Evolutionary conservation across 2,113 vertebrate species (phyloP).

Genomic region (Engystomops pustulosus): DNA sequence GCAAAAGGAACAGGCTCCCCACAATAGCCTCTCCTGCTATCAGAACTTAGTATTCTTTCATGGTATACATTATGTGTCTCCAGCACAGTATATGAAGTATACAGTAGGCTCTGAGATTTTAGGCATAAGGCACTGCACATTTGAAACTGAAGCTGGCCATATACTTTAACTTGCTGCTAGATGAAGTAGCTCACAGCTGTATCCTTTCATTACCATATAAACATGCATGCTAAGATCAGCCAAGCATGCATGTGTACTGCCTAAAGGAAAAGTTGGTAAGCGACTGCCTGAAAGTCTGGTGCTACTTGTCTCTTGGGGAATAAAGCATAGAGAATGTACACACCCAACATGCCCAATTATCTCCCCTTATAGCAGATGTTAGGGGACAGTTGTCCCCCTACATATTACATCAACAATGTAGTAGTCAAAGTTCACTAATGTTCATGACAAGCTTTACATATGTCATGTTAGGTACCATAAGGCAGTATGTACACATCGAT

Average conservation of each 20-base stretch:
- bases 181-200: not conserved
- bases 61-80: conserved; percentile 13
- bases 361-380: not conserved
- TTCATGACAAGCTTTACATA: not conserved
- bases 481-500: conserved; percentile 43
- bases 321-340: not conserved
- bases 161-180: not conserved
- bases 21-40: not conserved
- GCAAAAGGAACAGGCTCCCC: conserved; percentile 1
- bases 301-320: not conserved
- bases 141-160: not conserved
- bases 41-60: not conserved
- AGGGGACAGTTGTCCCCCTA: not conserved
- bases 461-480: conserved; percentile 17
- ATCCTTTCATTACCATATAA: not conserved
- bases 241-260: not conserved
- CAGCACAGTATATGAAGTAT: conserved; percentile 32
- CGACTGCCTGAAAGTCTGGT: not conserved
- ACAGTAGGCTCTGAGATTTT: conserved; percentile 42
- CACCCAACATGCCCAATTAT: not conserved
- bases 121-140: conserved; percentile 54
- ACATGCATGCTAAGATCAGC: not conserved
- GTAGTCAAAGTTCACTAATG: not conserved
- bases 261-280: not conserved
- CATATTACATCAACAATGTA: not conserved